These are phyloP conservation scores for Solenopsis invicta DNA, from an alignment of 1,140 invertebrate genomes.

Conservation along the genomic window DNA sequence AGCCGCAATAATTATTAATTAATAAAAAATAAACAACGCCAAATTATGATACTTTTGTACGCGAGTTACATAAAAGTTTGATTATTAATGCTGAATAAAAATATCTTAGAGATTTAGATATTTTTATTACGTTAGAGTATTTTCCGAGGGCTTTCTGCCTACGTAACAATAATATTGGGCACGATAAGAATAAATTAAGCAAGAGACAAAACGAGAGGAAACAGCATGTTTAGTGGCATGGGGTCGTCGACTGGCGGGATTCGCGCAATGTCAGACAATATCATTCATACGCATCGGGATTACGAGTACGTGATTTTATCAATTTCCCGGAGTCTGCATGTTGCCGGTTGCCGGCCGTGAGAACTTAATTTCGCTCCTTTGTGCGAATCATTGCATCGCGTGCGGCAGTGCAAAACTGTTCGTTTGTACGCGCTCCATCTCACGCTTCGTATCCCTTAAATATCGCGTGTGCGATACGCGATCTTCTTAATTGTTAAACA, in stretches of 20 bases:
- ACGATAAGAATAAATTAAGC: neutral
- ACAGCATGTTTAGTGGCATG: neutral
- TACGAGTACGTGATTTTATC: conserved; percentile 60
- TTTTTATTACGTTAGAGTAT: neutral
- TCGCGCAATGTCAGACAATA: conserved; percentile 47
- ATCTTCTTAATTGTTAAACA: conserved; percentile 17
- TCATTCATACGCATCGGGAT: conserved; percentile 36
- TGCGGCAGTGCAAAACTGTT: conserved; percentile 16
- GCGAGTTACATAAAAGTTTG: neutral
- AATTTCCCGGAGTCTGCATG: conserved; percentile 51
- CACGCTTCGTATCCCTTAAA: neutral
- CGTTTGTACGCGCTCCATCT: neutral
- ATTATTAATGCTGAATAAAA: conserved; percentile 3
- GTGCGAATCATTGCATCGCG: conserved; percentile 35
- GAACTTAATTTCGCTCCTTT: conserved; percentile 54
- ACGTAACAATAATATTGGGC: neutral
- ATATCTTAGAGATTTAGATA: neutral
- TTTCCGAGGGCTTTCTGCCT: neutral
- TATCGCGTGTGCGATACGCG: neutral
- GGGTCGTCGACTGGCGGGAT: neutral
- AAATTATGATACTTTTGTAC: neutral
- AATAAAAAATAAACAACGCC: neutral
- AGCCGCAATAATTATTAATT: neutral
- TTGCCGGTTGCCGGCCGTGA: conserved; percentile 19
- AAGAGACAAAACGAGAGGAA: conserved; percentile 15